These are phyloP conservation scores for Lottia gigantea DNA, from an alignment of 2,888 invertebrate genomes.

Conservation along the genomic window DNA sequence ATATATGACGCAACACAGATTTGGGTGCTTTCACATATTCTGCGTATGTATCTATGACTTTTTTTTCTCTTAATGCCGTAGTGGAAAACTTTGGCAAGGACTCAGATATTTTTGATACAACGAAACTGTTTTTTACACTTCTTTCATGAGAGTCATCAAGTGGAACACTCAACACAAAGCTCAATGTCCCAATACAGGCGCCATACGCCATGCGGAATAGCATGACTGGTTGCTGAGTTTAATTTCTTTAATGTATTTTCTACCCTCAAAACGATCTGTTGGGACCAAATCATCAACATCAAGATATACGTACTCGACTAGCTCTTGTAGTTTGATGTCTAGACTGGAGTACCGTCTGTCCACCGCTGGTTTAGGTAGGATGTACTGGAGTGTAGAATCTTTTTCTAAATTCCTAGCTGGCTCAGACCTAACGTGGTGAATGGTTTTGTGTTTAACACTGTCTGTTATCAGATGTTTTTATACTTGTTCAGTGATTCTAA, in stretches of 20 bases:
- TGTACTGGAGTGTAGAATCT: too few species aligned
- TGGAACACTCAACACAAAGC: not conserved
- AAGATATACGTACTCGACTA: not conserved
- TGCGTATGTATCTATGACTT: not conserved
- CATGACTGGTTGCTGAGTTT: too few species aligned
- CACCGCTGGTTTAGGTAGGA: too few species aligned
- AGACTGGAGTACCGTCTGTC: not conserved
- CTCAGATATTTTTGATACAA: not conserved
- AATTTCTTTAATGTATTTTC: not conserved
- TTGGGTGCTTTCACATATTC: not conserved
- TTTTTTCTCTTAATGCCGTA: not conserved
- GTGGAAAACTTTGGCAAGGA: not conserved
- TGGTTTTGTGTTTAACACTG: too few species aligned
- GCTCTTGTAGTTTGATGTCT: not conserved
- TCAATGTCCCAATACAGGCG: not conserved
- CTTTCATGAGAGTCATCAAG: not conserved
- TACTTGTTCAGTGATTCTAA: not conserved
- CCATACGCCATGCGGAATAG: not conserved
- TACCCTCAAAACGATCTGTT: not conserved
- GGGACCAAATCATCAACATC: not conserved
- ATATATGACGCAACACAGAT: not conserved
- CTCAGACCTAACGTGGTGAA: too few species aligned
- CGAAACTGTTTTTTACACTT: not conserved
- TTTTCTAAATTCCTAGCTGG: too few species aligned
- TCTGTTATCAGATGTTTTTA: not conserved